Conservation (phyloP, 2,888 invertebrate species). For the Oscheius sp. region DNA sequence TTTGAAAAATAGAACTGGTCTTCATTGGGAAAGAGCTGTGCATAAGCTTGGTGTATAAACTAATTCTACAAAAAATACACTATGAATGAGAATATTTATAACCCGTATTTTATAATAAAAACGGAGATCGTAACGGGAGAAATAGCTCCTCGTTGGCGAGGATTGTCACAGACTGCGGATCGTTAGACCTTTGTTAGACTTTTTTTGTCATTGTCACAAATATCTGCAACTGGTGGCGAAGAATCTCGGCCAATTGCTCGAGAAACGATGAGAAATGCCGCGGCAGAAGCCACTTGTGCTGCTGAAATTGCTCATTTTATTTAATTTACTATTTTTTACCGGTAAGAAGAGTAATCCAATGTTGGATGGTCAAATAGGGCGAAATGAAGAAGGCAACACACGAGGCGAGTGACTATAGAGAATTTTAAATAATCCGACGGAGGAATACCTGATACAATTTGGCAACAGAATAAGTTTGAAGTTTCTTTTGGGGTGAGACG, state of each 20-base stretch:
- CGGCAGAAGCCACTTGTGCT: conserved; percentile 27
- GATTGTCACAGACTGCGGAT: neutral
- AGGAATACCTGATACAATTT: conserved; percentile 31
- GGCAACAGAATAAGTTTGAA: conserved; percentile 36
- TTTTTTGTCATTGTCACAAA: conserved; percentile 26
- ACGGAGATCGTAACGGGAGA: neutral
- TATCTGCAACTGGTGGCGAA: conserved; percentile 15
- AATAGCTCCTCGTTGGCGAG: neutral
- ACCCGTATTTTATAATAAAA: neutral
- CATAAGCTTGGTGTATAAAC: no score
- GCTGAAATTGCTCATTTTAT: neutral
- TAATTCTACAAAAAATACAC: neutral
- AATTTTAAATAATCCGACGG: no score
- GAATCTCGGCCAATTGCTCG: conserved; percentile 16
- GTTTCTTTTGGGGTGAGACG: conserved; percentile 30
- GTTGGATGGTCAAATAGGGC: conserved; percentile 32
- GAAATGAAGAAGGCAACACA: conserved; percentile 36
- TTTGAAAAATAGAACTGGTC: no score
- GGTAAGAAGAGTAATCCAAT: conserved; percentile 30
- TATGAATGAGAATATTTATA: neutral
- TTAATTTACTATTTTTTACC: neutral
- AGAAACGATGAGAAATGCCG: conserved; percentile 21
- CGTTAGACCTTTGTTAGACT: neutral
- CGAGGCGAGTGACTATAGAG: conserved; percentile 29
- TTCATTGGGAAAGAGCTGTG: no score